These are phyloP conservation scores for Tetheella fluctuosa DNA, from an alignment of 2,888 invertebrate genomes.

Conservation along the genomic window DNA sequence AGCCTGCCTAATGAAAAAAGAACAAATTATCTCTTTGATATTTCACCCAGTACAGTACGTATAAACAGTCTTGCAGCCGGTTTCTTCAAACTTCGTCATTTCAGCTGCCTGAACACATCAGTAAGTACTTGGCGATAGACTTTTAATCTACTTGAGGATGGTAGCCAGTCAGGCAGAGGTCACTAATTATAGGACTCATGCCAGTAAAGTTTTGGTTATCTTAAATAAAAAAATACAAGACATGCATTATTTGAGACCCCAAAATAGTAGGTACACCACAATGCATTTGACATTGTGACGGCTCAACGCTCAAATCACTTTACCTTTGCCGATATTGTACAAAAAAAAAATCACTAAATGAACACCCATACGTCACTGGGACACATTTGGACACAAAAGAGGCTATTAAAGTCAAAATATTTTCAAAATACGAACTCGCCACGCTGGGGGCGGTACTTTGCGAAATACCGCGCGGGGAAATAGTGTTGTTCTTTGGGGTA, in stretches of 20 bases:
- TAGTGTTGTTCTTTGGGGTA: background rate
- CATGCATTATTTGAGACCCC: background rate
- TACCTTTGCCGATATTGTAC: constrained; percentile 38
- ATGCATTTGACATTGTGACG: background rate
- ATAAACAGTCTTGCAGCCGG: too few relatives aligned
- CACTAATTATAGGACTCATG: too few relatives aligned
- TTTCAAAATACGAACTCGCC: constrained; percentile 76
- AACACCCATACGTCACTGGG: constrained; percentile 63
- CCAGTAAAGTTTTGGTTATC: too few relatives aligned
- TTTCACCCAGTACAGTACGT: too few relatives aligned
- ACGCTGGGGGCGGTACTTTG: constrained; percentile 68
- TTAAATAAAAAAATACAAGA: background rate
- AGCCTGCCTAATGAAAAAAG: too few relatives aligned
- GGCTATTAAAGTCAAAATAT: constrained; percentile 82
- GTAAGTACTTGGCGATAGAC: too few relatives aligned
- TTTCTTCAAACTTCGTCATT: too few relatives aligned
- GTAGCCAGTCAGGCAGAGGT: too few relatives aligned
- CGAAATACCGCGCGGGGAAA: constrained; percentile 41
- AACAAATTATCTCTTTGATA: too few relatives aligned
- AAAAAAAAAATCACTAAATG: constrained; percentile 41
- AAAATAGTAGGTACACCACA: background rate
- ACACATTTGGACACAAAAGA: constrained; percentile 50
- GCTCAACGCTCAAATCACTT: constrained; percentile 14
- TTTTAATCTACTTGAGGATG: too few relatives aligned
- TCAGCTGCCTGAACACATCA: too few relatives aligned